Percentiles rank a stretch among this genome's conserved stretches.
Evolutionary conservation across 2,113 vertebrate genomes (phyloP).

Genomic region (Verasper variegatus): DNA sequence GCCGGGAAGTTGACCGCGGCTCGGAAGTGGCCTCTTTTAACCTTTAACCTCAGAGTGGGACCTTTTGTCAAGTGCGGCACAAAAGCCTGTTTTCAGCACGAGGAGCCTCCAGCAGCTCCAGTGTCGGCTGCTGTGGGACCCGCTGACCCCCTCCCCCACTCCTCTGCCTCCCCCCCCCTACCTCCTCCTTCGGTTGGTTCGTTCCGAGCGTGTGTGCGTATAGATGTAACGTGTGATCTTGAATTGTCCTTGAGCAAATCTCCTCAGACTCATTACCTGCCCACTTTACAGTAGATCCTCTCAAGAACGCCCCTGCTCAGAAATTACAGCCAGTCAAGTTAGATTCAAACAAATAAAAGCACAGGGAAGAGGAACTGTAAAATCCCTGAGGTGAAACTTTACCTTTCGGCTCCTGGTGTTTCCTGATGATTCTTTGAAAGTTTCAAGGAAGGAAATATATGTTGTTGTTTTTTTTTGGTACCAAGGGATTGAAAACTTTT

Average conservation of each 20-base stretch:
- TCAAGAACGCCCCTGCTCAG: background rate
- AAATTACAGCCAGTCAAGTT: background rate
- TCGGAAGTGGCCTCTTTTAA: conserved; percentile 54
- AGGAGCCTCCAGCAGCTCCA: conserved; percentile 10
- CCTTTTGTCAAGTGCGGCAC: conserved; percentile 35
- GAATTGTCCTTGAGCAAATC: conserved; percentile 1
- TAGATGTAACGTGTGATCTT: background rate
- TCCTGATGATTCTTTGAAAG: background rate
- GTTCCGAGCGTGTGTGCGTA: conserved; percentile 2
- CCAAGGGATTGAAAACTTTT: background rate
- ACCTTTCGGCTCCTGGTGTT: background rate
- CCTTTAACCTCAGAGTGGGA: conserved; percentile 54
- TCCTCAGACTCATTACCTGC: background rate
- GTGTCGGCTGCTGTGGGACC: background rate
- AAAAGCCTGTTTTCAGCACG: conserved; percentile 26
- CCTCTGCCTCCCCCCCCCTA: background rate
- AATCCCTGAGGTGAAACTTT: background rate
- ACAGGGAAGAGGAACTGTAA: background rate
- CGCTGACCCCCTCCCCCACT: background rate
- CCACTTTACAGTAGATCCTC: background rate
- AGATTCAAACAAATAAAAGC: conserved; percentile 4
- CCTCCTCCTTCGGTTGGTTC: background rate
- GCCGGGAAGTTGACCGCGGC: background rate
- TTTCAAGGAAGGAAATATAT: background rate
- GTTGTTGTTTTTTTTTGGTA: background rate